Conservation (phyloP, 2,888 invertebrate species). For the Artemia sp. region DNA sequence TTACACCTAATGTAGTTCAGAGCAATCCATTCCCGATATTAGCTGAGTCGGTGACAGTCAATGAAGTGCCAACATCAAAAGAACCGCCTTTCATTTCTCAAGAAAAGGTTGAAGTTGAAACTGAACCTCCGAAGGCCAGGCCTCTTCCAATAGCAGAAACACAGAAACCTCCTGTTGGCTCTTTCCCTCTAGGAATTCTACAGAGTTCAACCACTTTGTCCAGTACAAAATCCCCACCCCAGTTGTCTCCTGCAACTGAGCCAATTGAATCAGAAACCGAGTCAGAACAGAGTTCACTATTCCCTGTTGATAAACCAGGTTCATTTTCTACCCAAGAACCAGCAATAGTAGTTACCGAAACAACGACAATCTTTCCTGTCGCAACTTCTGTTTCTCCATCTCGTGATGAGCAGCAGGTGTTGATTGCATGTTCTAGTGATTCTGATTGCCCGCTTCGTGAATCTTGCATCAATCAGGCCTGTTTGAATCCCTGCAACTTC, state of each 20-base stretch:
- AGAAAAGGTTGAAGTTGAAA: not conserved
- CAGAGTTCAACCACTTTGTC: not conserved
- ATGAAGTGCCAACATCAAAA: too few relatives aligned
- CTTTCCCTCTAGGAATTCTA: not conserved
- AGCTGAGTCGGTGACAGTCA: not conserved
- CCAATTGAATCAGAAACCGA: not conserved
- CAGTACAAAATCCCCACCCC: not conserved
- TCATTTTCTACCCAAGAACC: not conserved
- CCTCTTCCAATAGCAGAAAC: not conserved
- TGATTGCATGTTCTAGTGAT: slow-evolving; percentile 56
- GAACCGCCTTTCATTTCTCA: too few relatives aligned
- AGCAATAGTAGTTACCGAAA: not conserved
- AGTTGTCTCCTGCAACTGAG: not conserved
- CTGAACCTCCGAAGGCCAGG: slow-evolving; percentile 10
- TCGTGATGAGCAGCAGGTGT: slow-evolving; percentile 4
- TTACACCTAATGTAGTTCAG: not conserved
- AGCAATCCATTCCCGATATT: too few relatives aligned
- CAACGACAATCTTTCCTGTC: too few relatives aligned
- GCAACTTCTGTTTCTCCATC: not conserved
- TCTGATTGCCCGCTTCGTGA: slow-evolving; percentile 68
- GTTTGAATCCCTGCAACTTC: slow-evolving; percentile 37
- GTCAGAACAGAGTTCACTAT: not conserved
- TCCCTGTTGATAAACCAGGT: slow-evolving; percentile 7
- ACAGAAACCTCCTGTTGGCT: not conserved
- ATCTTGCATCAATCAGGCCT: slow-evolving; percentile 41